Evolutionary conservation across 2,113 vertebrate species (phyloP), one percentile per base, ranked within the genome.

Genomic region (Crotalus viridis): DNA sequence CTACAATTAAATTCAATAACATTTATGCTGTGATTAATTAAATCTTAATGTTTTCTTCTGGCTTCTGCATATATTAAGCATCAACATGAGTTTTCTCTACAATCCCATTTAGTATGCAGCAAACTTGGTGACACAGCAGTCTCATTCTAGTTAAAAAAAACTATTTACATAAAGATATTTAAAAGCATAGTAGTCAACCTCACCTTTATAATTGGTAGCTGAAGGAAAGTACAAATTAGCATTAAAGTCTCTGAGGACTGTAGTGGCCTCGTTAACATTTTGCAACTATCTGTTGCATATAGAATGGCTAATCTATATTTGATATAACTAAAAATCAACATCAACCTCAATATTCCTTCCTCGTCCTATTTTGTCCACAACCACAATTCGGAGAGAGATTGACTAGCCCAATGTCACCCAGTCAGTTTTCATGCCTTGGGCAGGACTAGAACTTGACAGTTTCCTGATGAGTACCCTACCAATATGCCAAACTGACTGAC

Each of bases 51-150:
- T 95, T 96, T 96, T 93, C 95, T 96, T 43, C 15, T 74, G 55
- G 94, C 28, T 69, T 43, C 90, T 0, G 21, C 64, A 90, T 94
- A 89, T 22, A 94, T 93, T 96, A 92, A 93, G 94, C 43, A 90
- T 69, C 89, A 93, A 96, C 95, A 97, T 87, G 93, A 94, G 95
- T 96, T 96, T 95, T 93, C 90, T 91, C 91, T 69, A 91, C 56
- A 46, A 87, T 61, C 94, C 95, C 89, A 89, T 92, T 92, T 89
- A 95, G 87, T 15, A 93, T 93, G 85, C 74, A 33, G 81, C 52
- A 93, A 69, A 90, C 64, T 86, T 91, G 28, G 43, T 39, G 64
- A 91, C 1, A 81, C 90, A 85, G 89, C 26, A 48, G 46, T 95
- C 51, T 89, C 88, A 28, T 90, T 94, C 5, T 88, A 69, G 94